A percentile compares a stretch with the other conserved stretches of the same genome.
phyloP scores from a whole-genome alignment of 2,113 vertebrate species.

The Xiphorhynchus elegans region DNA sequence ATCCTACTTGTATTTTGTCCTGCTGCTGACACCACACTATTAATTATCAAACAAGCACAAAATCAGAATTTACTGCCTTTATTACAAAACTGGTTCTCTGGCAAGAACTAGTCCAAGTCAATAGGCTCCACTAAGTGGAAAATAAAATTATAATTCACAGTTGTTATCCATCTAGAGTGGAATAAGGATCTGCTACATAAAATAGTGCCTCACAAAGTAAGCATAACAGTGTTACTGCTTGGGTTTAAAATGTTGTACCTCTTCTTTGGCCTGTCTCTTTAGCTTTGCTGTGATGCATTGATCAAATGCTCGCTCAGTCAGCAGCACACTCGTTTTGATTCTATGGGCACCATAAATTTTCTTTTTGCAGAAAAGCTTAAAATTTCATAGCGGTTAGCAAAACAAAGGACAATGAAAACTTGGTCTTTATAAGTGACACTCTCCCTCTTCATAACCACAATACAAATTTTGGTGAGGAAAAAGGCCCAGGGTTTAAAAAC shows the following conservation, averaged over 20 bases:
- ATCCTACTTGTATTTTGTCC: neutral
- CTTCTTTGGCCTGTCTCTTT: neutral
- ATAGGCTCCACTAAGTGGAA: slow-evolving; percentile 37
- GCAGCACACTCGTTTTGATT: neutral
- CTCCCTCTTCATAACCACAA: neutral
- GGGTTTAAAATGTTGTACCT: neutral
- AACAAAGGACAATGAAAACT: neutral
- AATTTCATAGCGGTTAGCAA: neutral
- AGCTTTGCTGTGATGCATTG: neutral
- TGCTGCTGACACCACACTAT: slow-evolving; percentile 22
- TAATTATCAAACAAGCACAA: slow-evolving; percentile 61
- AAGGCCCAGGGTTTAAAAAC: neutral
- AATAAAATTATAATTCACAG: slow-evolving; percentile 50
- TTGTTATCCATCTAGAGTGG: slow-evolving; percentile 14
- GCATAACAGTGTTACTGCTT: neutral
- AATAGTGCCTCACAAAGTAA: neutral
- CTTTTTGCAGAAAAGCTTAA: slow-evolving; percentile 29
- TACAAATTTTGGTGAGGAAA: neutral
- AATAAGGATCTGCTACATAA: slow-evolving; percentile 18
- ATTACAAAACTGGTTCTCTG: slow-evolving; percentile 35
- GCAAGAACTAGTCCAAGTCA: slow-evolving; percentile 28
- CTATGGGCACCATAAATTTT: neutral
- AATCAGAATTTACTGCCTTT: slow-evolving; percentile 48
- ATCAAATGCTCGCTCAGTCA: neutral
- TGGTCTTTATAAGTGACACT: neutral